Evolutionary conservation across 2,113 vertebrate species (phyloP).

Genomic region (Thryonomys swinderianus): DNA sequence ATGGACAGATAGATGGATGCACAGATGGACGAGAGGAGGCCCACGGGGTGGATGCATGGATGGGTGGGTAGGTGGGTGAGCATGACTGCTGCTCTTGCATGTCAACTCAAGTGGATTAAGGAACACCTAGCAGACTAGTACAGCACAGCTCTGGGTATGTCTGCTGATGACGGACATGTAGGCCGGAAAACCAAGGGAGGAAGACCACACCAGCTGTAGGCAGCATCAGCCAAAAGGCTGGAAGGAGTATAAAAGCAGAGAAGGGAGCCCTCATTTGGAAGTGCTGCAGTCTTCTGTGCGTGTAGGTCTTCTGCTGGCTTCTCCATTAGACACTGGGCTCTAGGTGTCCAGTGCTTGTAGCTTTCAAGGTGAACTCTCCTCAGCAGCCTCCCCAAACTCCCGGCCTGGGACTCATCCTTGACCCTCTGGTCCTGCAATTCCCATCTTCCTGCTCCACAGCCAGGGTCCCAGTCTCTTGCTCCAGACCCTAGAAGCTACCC

Average conservation of each 20-base stretch:
- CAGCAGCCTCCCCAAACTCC: not conserved
- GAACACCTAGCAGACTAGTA: not conserved
- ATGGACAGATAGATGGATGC: no score
- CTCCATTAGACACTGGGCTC: not conserved
- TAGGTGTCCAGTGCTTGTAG: not conserved
- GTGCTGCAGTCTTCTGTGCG: not conserved
- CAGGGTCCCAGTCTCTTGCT: not conserved
- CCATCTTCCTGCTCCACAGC: not conserved
- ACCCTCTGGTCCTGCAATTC: not conserved
- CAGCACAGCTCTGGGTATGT: not conserved
- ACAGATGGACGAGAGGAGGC: not conserved
- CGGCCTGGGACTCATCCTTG: not conserved
- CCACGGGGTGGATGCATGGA: not conserved
- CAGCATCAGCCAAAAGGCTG: not conserved
- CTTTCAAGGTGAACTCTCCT: not conserved
- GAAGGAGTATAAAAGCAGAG: not conserved
- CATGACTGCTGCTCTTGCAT: not conserved
- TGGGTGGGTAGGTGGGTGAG: not conserved
- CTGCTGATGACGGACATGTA: not conserved
- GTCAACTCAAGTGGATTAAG: not conserved
- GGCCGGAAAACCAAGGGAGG: not conserved
- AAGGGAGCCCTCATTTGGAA: not conserved
- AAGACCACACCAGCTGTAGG: not conserved
- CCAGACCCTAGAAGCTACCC: not conserved
- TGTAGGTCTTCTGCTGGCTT: not conserved